Conservation (phyloP, 2,888 invertebrate genomes). For the Spatulosminthurus flaviceps region DNA sequence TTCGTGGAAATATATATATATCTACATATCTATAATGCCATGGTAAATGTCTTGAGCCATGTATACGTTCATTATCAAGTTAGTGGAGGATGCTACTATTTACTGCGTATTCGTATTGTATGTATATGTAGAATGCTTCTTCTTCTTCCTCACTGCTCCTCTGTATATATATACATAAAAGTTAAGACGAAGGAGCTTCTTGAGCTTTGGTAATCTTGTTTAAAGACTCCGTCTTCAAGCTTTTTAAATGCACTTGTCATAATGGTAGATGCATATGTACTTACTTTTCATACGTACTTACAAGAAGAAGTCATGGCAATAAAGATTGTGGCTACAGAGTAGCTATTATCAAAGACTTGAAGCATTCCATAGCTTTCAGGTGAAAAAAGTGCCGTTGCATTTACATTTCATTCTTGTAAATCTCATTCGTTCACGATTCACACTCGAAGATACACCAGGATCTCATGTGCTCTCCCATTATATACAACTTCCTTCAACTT, state of each 20-base stretch:
- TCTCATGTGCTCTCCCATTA: constrained; percentile 15
- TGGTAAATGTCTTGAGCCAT: constrained; percentile 5
- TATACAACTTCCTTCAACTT: not conserved
- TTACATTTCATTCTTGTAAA: constrained; percentile 38
- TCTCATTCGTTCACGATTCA: constrained; percentile 33
- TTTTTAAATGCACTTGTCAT: not conserved
- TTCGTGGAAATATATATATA: too few relatives aligned
- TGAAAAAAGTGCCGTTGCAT: constrained; percentile 46
- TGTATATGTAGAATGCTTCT: too few relatives aligned
- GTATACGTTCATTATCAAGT: not conserved
- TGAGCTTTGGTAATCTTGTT: not conserved
- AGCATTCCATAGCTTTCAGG: constrained; percentile 4
- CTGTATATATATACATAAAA: too few relatives aligned
- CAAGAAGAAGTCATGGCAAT: not conserved
- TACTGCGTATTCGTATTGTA: too few relatives aligned
- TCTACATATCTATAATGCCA: too few relatives aligned
- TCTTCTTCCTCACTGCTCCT: too few relatives aligned
- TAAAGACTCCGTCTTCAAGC: not conserved
- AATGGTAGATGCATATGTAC: not conserved
- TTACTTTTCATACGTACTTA: not conserved
- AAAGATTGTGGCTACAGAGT: constrained; percentile 19
- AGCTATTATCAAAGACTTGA: constrained; percentile 1
- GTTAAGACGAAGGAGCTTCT: not conserved
- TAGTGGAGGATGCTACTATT: not conserved
- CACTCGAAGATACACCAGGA: constrained; percentile 34